phyloP scores from a whole-genome alignment of 2,888 invertebrate species.

The Elmis aenea region DNA sequence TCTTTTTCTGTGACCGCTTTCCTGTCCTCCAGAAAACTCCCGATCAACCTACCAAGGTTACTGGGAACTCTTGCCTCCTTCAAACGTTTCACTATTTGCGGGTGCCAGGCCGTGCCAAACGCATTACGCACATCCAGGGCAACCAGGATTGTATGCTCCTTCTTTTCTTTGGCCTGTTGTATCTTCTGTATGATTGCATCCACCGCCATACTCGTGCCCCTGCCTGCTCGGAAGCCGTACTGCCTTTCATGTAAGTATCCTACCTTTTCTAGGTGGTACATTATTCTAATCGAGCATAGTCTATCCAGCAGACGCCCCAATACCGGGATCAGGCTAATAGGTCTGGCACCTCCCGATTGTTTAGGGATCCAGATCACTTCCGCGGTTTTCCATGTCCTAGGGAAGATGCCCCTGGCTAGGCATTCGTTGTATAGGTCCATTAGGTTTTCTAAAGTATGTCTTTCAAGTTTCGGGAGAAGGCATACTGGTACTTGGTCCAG shows the following conservation, averaged over 20 bases:
- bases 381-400: conserved; percentile 23
- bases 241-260: conserved; percentile 19
- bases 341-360: conserved; percentile 22
- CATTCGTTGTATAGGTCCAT: conserved; percentile 16
- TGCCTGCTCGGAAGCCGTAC: conserved; percentile 26
- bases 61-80: too few relatives aligned
- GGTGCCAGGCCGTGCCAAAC: too few relatives aligned
- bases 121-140: too few relatives aligned
- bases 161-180: too few relatives aligned
- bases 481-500: too few relatives aligned
- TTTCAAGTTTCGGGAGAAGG: too few relatives aligned
- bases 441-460: too few relatives aligned
- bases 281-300: conserved; percentile 26
- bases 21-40: too few relatives aligned
- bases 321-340: conserved; percentile 28
- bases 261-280: conserved; percentile 14
- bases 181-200: conserved; percentile 5
- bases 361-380: conserved; percentile 25
- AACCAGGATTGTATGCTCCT: too few relatives aligned
- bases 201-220: conserved; percentile 28
- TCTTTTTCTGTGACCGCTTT: too few relatives aligned
- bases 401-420: conserved; percentile 22
- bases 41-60: too few relatives aligned
- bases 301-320: conserved; percentile 31
- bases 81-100: too few relatives aligned